Base-by-base conservation (phyloP, 2,888 invertebrate genomes). In the Conops quadrifasciatus region DNA sequence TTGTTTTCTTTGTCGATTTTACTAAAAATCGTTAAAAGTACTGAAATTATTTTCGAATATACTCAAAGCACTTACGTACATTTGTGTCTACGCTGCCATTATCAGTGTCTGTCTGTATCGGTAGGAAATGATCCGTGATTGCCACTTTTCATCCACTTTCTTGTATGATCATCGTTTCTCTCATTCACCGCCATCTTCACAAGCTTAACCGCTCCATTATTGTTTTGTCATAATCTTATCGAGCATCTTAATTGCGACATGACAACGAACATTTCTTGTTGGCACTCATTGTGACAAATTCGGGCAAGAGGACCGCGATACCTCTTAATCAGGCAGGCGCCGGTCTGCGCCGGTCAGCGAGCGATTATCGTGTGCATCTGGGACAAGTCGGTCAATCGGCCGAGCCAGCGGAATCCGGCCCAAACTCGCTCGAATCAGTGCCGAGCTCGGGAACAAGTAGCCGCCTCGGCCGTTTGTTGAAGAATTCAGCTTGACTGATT, bases 161-260 rank as follows among this genome's bases (percentile, higher is more conserved):
- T 56, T 21, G 2, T 56, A 7, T 56, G 13, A 13, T 56, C n/a
- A 24, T 26, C 16, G 19, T 24, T 19, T 56, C 19, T 5, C 26
- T 26, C 56, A 56, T 56, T 62, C 45, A 45, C 62, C 15, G 24
- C 15, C 43, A 1, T 13, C 58, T 15, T 15, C 28, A 15, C 53
- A 1, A 13, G 15, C 28, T 13, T 58, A 24, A 2, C 26, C 64
- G 56, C 28, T 58, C 28, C 21, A 60, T 62, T 68, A 81, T 81
- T 80, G 78, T 78, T 80, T 81, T 80, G 80, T 81, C 81, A 80
- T 80, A 77, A 75, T 75, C 67, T 78, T 77, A 78, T 78, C 76
- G 79, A 70, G 73, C 21, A 77, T 77, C 77, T 74, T 81, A 81
- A 82, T 82, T 80, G 82, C 79, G 78, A 81, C 82, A 82, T 82